Conservation (phyloP, 2,888 invertebrate genomes). For the Crioceris asparagi region DNA sequence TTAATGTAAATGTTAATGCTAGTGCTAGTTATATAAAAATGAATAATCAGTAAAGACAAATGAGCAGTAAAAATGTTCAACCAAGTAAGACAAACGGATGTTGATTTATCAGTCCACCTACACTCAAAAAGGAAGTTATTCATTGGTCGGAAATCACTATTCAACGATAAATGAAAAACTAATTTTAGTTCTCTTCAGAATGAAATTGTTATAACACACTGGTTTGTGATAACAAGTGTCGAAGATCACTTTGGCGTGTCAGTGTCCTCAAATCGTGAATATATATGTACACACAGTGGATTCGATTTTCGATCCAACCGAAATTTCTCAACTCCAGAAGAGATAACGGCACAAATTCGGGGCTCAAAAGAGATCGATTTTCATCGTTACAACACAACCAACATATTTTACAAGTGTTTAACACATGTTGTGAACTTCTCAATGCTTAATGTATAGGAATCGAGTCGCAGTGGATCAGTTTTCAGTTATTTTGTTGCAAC, state of each 20-base stretch:
- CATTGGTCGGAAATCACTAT: conserved; percentile 29
- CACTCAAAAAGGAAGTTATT: conserved; percentile 27
- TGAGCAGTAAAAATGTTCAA: too few relatives aligned
- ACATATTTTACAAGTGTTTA: conserved; percentile 19
- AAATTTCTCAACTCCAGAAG: conserved; percentile 18
- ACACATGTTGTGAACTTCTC: conserved; percentile 20
- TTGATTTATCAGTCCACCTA: conserved; percentile 21
- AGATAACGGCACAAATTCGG: conserved; percentile 4
- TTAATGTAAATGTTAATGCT: too few relatives aligned
- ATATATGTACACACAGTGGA: conserved; percentile 1
- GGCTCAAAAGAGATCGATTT: conserved; percentile 6
- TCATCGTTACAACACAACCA: conserved; percentile 5
- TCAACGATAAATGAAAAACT: conserved; percentile 19
- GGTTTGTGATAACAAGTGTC: conserved; percentile 24
- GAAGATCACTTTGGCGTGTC: conserved; percentile 27
- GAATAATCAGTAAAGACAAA: too few relatives aligned
- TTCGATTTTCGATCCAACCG: conserved; percentile 14
- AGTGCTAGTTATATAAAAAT: too few relatives aligned
- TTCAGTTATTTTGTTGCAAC: conserved; percentile 8
- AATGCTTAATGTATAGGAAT: conserved; percentile 16
- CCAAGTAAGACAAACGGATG: conserved; percentile 20
- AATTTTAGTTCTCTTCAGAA: conserved; percentile 15
- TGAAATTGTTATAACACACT: conserved; percentile 16
- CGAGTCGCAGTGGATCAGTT: conserved; percentile 7
- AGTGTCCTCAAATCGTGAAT: conserved; percentile 24